Conservation (phyloP, 1,140 invertebrate genomes). For the Drosophila murphyi region DNA sequence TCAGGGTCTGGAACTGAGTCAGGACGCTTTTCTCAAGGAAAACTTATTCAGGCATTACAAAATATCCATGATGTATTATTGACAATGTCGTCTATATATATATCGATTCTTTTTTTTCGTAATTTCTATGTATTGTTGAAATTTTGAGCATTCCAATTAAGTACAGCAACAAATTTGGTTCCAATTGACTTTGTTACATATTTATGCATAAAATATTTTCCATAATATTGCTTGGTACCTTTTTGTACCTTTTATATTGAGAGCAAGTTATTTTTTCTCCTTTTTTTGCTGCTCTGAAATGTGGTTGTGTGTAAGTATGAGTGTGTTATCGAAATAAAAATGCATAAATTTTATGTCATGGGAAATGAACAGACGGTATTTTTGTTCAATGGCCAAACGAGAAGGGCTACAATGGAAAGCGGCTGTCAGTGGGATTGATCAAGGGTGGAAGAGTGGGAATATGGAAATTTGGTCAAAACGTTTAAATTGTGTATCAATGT, state of each 20-base stretch:
- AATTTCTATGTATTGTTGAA: slow-evolving; percentile 7
- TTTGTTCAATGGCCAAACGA: slow-evolving; percentile 18
- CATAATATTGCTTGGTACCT: slow-evolving; percentile 61
- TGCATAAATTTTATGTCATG: slow-evolving; percentile 72
- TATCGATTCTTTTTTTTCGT: slow-evolving; percentile 13
- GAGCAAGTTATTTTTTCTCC: background rate
- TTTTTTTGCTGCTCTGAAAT: background rate
- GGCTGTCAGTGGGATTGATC: no score
- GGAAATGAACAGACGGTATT: slow-evolving; percentile 68
- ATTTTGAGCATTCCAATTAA: slow-evolving; percentile 24
- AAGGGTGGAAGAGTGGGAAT: background rate
- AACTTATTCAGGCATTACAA: slow-evolving; percentile 43
- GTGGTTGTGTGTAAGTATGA: background rate
- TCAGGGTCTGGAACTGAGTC: slow-evolving; percentile 2
- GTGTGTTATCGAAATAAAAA: slow-evolving; percentile 58
- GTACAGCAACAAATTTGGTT: slow-evolving; percentile 39
- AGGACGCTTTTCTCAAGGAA: background rate
- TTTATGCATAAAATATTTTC: slow-evolving; percentile 57
- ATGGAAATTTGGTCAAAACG: slow-evolving; percentile 33
- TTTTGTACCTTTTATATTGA: slow-evolving; percentile 35
- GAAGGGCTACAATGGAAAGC: slow-evolving; percentile 21
- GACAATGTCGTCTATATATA: slow-evolving; percentile 16
- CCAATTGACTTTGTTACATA: slow-evolving; percentile 69
- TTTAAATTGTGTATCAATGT: slow-evolving; percentile 48
- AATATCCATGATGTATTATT: slow-evolving; percentile 14